Evolutionary conservation across 2,888 invertebrate species (phyloP), one percentile per base, ranked within the genome.

Genomic region (Alloplasta piceator): DNA sequence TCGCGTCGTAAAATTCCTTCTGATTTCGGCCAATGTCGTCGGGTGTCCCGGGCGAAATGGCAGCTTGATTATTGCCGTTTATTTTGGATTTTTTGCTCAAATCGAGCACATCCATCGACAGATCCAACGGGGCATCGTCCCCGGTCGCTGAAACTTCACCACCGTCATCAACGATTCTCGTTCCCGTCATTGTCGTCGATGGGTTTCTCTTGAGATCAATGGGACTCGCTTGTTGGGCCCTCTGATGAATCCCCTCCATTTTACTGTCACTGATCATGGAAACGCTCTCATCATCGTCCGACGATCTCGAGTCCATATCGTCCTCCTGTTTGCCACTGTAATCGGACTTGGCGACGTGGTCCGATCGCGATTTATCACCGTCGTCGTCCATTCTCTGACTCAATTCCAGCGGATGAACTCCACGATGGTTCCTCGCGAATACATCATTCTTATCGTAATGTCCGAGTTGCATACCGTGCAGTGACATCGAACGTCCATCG

Each of bases 61-160:
- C 39, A 1, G 41, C 39, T 26, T 26, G 26, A 26, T 26, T 26
- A 7, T 12, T 60, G 14, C 36, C 16, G 9, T 60, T 58, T 9
- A 16, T 50, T 41, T 86, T 86, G 6, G 90, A 87, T 92, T 97
- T 97, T 89, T 96, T 96, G 90, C 97, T 97, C 82, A 98, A 94
- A 92, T 98, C 97, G 60, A 97, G 93, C 4, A 96, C 97, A 91
- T 96, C 96, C 92, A 96, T 96, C 73, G 95, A 95, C 38, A 96
- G 93, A 91, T 97, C 96, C 72, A 97, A 94, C 0, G 96, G 95
- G 36, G 94, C 91, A 80, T 92, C 92, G 14, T 91, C 90, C 39
- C 83, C 84, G 0, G 73, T 74, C 5, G 41, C 64, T 5, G 67
- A 72, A 9, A 4, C 41, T 39, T 71, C 48, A 10, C 52, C 52